Base-by-base conservation (phyloP, 1,140 invertebrate genomes). In the Ceratoteleas bidentatus region DNA sequence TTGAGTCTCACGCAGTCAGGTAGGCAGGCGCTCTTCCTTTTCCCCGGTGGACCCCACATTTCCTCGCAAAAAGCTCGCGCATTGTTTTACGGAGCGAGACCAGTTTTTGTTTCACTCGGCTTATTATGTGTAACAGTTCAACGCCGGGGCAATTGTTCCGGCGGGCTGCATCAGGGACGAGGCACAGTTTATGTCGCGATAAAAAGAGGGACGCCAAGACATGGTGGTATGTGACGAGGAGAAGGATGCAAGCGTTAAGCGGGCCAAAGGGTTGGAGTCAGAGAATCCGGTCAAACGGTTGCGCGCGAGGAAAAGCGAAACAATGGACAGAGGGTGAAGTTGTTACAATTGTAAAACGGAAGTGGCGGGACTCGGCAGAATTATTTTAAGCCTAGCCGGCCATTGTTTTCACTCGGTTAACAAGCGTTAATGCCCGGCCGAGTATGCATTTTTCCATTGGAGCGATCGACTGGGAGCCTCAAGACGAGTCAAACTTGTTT, bases 281-380 rank as follows among this genome's bases (percentile, higher is more conserved):
- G 69, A 62, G 81, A 85, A 85, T 86, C 85, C 85, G 85, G 85
- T 86, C 85, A 86, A 86, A 86, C 84, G 85, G 83, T 86, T 84
- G 79, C 73, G 66, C 64, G 79, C 81, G 74, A 81, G 52, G 45
- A 84, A 85, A 85, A 83, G 60, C 84, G 62, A 79, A 85, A 86
- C 84, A 87, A 86, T 86, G 83, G 60, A 47, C 73, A 74, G 62
- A 84, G 83, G 85, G 78, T 84, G 83, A 87, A 85, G 85, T 85
- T 85, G 84, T 84, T 85, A 85, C 83, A 85, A 87, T 87, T 85
- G 84, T 76, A 69, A 84, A 77, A 84, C 77, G 72, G 69, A 79
- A 75, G 43, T 74, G 66, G 57, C 54, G 33, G 49, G 74, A 73
- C 68, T 66, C 77, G 77, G 66, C 81, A 76, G 84, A 85, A 85